Percentiles rank a stretch among this genome's conserved stretches.
Evolutionary conservation across 2,888 invertebrate species (phyloP).

Genomic region (Rosalia funebris): DNA sequence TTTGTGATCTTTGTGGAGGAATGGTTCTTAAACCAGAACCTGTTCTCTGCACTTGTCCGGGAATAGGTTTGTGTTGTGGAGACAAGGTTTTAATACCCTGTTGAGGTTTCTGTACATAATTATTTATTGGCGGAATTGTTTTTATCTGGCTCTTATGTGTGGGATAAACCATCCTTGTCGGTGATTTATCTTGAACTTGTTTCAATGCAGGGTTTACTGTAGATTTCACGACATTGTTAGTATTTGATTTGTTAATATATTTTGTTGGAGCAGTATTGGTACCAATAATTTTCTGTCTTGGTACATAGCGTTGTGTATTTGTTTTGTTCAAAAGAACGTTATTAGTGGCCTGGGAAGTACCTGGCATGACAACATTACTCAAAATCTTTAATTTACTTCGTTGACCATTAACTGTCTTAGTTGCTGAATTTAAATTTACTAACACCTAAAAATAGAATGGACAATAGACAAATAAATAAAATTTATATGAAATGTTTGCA

Average conservation of each 20-base stretch:
- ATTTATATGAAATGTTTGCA: background rate
- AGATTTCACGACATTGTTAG: constrained; percentile 45
- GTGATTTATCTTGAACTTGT: constrained; percentile 46
- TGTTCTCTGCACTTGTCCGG: constrained; percentile 55
- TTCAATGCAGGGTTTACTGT: constrained; percentile 42
- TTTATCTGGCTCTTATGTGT: constrained; percentile 60
- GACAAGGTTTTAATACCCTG: constrained; percentile 58
- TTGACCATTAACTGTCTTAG: constrained; percentile 59
- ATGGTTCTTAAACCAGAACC: constrained; percentile 60
- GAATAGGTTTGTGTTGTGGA: constrained; percentile 55
- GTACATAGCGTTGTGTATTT: constrained; percentile 51
- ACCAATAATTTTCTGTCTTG: constrained; percentile 57
- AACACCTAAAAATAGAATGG: constrained; percentile 43
- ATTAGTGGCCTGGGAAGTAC: constrained; percentile 50
- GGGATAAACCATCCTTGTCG: constrained; percentile 53
- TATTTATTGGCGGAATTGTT: constrained; percentile 56
- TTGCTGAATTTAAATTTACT: constrained; percentile 35
- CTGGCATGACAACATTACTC: constrained; percentile 58
- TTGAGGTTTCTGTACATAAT: constrained; percentile 50
- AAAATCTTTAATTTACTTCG: constrained; percentile 62
- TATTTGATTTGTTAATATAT: constrained; percentile 54
- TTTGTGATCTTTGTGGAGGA: constrained; percentile 60
- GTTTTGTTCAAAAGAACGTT: constrained; percentile 57
- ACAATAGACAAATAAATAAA: constrained; percentile 13
- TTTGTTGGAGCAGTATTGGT: constrained; percentile 57